A percentile compares a stretch with the other conserved stretches of the same genome.
Evolutionary conservation across 2,113 vertebrate species (phyloP).

Genomic region (Rhadina sibilatrix): DNA sequence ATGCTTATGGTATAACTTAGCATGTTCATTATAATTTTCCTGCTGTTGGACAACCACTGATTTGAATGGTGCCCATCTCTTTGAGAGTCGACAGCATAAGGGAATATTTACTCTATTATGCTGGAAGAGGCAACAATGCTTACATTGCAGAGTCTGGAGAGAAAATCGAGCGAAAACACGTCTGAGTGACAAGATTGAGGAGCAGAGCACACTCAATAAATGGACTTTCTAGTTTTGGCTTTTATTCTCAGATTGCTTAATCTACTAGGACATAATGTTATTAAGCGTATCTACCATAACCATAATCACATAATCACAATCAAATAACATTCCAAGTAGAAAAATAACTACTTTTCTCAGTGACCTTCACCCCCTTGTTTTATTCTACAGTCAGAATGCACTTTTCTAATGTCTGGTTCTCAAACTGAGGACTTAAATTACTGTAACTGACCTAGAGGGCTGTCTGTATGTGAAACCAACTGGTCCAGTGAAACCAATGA

Average conservation of each 20-base stretch:
- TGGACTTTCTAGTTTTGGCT: not conserved
- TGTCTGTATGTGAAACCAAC: not conserved
- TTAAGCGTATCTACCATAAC: not conserved
- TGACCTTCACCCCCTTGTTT: not conserved
- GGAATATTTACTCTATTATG: not conserved
- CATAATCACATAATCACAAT: not conserved
- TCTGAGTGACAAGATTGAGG: not conserved
- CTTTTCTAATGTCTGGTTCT: not conserved
- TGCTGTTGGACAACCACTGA: not conserved
- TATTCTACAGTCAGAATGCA: not conserved
- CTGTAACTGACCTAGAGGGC: not conserved
- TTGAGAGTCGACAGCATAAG: not conserved
- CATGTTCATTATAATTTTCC: not conserved
- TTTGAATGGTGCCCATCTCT: not conserved
- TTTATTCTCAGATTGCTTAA: not conserved
- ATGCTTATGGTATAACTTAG: not conserved
- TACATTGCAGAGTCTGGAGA: not conserved
- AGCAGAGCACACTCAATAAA: not conserved
- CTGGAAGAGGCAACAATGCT: not conserved
- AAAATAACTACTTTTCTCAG: not conserved
- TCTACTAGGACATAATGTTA: not conserved
- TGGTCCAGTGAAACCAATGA: not conserved
- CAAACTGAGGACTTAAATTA: not conserved
- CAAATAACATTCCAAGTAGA: not conserved
- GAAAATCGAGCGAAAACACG: not conserved